A percentile compares a stretch with the other conserved stretches of the same genome.
Conservation (phyloP, 1,140 invertebrate species). For the Aporrectodea caliginosa region DNA sequence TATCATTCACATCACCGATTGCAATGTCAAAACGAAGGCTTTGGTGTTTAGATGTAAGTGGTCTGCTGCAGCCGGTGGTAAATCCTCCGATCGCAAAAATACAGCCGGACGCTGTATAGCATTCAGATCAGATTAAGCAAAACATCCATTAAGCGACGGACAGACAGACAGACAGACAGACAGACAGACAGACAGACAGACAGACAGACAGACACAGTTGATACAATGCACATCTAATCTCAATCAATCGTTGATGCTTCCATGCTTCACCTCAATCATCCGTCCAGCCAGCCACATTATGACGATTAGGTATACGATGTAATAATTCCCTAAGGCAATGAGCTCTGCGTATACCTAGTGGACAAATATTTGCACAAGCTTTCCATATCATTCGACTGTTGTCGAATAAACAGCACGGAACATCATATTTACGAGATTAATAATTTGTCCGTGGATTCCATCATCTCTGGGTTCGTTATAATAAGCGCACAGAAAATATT, state of each 20-base stretch:
- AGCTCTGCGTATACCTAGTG: too few species aligned
- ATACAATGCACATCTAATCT: background rate
- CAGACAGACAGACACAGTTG: background rate
- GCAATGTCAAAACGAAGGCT: too few species aligned
- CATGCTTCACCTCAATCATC: too few species aligned
- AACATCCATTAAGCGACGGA: background rate
- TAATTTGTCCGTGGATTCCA: too few species aligned
- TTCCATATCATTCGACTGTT: background rate
- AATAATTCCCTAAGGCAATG: too few species aligned
- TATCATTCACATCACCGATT: too few species aligned
- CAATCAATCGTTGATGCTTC: background rate
- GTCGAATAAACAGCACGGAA: background rate
- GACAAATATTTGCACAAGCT: background rate
- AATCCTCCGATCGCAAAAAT: too few species aligned
- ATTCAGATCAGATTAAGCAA: too few species aligned
- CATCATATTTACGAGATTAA: too few species aligned
- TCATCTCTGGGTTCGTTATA: background rate
- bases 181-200: constrained; percentile 1
- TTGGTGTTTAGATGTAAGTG: too few species aligned
- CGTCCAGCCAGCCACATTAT: background rate
- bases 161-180: background rate
- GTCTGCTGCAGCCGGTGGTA: too few species aligned
- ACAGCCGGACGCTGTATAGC: too few species aligned
- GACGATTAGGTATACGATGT: background rate
- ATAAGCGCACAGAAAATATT: background rate